phyloP scores from a whole-genome alignment of 2,113 vertebrate genomes.

The Alaudala cheleensis region DNA sequence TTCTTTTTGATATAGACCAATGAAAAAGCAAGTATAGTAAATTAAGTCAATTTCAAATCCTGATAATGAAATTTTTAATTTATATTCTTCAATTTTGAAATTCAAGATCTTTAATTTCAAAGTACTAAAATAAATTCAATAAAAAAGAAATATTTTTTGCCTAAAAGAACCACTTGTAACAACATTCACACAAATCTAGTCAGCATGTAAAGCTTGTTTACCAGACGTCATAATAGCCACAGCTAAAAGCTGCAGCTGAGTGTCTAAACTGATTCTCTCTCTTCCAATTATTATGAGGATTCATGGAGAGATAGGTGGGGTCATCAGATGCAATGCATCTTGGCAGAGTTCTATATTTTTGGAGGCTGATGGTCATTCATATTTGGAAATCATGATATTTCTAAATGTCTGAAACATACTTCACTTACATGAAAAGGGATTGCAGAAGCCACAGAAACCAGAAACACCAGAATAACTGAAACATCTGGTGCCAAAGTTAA shows the following conservation, averaged over 20 bases:
- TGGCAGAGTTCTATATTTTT: not conserved
- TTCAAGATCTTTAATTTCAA: not conserved
- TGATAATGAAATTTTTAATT: not conserved
- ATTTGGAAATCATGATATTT: not conserved
- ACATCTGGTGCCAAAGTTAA: not conserved
- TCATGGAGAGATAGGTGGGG: not conserved
- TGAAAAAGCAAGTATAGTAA: not conserved
- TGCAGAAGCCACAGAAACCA: not conserved
- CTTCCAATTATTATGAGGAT: not conserved
- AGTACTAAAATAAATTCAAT: not conserved
- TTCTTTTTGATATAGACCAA: not conserved
- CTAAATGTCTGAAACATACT: not conserved
- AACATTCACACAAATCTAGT: not conserved
- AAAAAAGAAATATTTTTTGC: not conserved
- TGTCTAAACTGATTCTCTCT: not conserved
- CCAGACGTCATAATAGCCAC: not conserved
- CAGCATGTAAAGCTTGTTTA: not conserved
- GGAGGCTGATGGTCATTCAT: not conserved
- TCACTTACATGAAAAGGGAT: not conserved
- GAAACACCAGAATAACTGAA: not conserved
- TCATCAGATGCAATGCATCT: not conserved
- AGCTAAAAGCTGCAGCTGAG: not conserved
- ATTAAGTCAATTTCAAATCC: not conserved
- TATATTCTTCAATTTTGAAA: not conserved
- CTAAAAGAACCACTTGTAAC: not conserved